phyloP scores from a whole-genome alignment of 2,888 invertebrate genomes.

The Pachydiplax longipennis region DNA sequence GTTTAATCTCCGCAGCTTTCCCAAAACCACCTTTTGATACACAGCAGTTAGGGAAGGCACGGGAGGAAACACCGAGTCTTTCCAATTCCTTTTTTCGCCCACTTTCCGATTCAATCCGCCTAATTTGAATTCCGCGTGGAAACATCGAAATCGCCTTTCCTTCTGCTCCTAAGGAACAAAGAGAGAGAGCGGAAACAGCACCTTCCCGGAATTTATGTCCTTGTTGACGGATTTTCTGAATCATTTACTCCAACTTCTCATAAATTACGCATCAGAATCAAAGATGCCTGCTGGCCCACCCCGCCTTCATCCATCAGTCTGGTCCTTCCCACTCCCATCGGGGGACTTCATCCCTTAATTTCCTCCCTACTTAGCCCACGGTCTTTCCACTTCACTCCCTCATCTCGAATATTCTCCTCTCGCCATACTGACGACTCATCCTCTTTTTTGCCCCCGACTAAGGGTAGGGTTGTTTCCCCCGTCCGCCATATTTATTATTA shows the following conservation, averaged over 20 bases:
- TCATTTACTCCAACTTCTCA: not conserved
- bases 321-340: not conserved
- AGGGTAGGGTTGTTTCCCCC: too few species aligned
- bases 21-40: too few species aligned
- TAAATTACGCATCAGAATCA: slow-evolving; percentile 19
- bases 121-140: not conserved
- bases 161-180: not conserved
- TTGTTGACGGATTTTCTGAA: slow-evolving; percentile 8
- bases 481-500: slow-evolving; percentile 23
- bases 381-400: not conserved
- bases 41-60: too few species aligned
- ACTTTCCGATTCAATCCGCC: not conserved
- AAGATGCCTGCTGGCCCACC: not conserved
- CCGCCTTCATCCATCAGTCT: not conserved
- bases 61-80: too few species aligned
- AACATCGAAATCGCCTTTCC: not conserved
- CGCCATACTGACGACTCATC: not conserved
- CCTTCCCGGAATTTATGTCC: not conserved
- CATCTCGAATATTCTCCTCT: not conserved
- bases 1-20: too few species aligned
- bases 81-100: too few species aligned
- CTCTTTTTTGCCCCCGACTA: not conserved
- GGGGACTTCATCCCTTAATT: not conserved
- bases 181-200: not conserved
- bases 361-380: not conserved